Base-by-base conservation (phyloP, 2,888 invertebrate species). In the Nysson spinosus region DNA sequence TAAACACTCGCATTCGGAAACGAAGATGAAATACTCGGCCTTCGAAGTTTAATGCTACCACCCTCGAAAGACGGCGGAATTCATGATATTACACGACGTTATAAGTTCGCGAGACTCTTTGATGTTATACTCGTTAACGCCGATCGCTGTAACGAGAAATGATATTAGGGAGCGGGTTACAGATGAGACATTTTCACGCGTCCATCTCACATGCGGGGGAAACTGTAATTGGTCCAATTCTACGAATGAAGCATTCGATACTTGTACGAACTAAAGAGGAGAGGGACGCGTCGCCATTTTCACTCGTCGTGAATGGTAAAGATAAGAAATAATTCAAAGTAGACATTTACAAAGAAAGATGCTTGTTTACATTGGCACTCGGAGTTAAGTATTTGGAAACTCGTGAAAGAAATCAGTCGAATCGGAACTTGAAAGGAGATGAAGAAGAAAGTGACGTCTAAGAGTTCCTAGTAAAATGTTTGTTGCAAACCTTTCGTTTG, bases 401-500 rank as follows among this genome's bases (percentile, higher is more conserved):
- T 51, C 50, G 37, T 22, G n/a, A 37, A 28, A 34, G 12, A 17
- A 5, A 43, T 11, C 30, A 14, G 19, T 19, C 12, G 20, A 34
- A 37, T 16, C 11, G 24, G 12, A 20, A 46, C 26, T 14, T 35
- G 9, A 9, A 5, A 9, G 16, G 19, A 14, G 9, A 49, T 32
- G 28, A 28, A 22, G 28, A 34, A 4, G 39, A 30, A 17, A 37
- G 26, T 40, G 28, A 39, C 43, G 34, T 30, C 37, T 43, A 66
- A 57, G 65, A 76, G 63, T 52, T n/a, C n/a, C n/a, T n/a, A n/a
- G 70, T 39, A 51, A 63, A 52, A 64, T 69, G 67, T 75, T 72
- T 78, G 69, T 63, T 43, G 60, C 46, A 43, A 58, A 63, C 52
- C 66, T 65, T 70, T 77, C 64, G 67, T 68, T 78, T 73, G 72